phyloP scores from a whole-genome alignment of 2,797 vertebrate genomes.

The Moxostoma hubbsi region DNA sequence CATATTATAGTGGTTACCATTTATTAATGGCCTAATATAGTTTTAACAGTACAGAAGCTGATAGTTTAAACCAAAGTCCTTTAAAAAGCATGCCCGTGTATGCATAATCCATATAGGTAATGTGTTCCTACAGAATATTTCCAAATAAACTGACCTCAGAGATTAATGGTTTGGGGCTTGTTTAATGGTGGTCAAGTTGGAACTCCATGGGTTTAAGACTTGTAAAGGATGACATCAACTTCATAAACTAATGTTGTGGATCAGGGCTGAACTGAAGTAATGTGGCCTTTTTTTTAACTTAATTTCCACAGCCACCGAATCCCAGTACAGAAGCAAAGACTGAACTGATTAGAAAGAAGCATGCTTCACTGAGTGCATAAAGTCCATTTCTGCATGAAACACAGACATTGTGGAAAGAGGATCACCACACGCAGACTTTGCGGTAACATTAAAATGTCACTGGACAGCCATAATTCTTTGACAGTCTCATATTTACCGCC shows the following conservation, averaged over 20 bases:
- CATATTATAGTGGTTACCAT: constrained; percentile 60
- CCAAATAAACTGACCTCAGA: constrained; percentile 60
- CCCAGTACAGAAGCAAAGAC: constrained; percentile 36
- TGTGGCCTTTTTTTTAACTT: constrained; percentile 39
- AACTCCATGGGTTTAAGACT: constrained; percentile 45
- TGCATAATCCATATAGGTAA: constrained; percentile 43
- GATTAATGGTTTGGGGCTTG: constrained; percentile 43
- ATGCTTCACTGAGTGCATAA: constrained; percentile 18
- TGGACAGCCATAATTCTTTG: no score
- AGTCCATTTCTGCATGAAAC: no score
- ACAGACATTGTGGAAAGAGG: constrained; percentile 6
- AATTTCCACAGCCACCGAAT: constrained; percentile 53
- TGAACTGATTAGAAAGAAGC: constrained; percentile 38
- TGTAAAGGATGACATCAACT: constrained; percentile 66
- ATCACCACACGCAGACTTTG: constrained; percentile 7
- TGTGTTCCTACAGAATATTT: constrained; percentile 58
- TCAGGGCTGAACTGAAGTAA: constrained; percentile 40
- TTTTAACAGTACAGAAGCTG: constrained; percentile 63
- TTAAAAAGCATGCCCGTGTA: constrained; percentile 61
- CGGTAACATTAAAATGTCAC: no score
- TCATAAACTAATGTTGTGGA: constrained; percentile 58
- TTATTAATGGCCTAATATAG: constrained; percentile 59
- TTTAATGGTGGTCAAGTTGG: constrained; percentile 54
- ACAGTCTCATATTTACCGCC: no score
- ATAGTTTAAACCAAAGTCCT: constrained; percentile 56